Conservation (phyloP, 2,888 invertebrate genomes). For the Ophion costatus region DNA sequence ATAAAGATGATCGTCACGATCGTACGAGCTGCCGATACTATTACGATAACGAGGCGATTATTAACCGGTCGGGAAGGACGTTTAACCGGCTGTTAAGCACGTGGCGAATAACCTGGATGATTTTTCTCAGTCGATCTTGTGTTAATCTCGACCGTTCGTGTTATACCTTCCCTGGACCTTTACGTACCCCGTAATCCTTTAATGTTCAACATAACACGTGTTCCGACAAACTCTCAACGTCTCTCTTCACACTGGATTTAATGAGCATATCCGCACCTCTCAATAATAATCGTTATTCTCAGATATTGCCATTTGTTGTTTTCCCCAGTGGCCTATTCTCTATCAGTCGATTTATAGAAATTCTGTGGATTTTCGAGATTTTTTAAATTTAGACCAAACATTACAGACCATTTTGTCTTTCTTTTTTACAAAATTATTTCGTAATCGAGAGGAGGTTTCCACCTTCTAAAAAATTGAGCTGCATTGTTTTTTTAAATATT, state of each 20-base stretch:
- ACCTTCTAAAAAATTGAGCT: not conserved
- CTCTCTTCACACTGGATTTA: not conserved
- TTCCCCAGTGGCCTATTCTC: no score
- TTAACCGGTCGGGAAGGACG: slow-evolving; percentile 54
- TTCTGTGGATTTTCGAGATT: no score
- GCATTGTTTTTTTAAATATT: not conserved
- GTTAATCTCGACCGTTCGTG: not conserved
- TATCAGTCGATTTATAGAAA: no score
- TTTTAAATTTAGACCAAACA: no score
- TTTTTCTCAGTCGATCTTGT: slow-evolving; percentile 20
- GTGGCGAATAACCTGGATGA: slow-evolving; percentile 28
- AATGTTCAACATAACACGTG: slow-evolving; percentile 42
- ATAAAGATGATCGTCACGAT: slow-evolving; percentile 16
- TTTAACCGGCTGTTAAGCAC: slow-evolving; percentile 58
- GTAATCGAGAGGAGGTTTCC: not conserved
- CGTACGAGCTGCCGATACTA: slow-evolving; percentile 16
- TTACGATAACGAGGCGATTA: slow-evolving; percentile 44
- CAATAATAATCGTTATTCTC: no score
- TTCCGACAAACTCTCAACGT: slow-evolving; percentile 16
- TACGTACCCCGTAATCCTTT: slow-evolving; percentile 25
- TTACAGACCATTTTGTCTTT: no score
- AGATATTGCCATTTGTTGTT: no score
- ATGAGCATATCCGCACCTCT: no score
- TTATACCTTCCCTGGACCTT: slow-evolving; percentile 9
- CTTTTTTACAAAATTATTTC: not conserved